phyloP scores from a whole-genome alignment of 2,113 vertebrate genomes.

The Atlantisia rogersi region DNA sequence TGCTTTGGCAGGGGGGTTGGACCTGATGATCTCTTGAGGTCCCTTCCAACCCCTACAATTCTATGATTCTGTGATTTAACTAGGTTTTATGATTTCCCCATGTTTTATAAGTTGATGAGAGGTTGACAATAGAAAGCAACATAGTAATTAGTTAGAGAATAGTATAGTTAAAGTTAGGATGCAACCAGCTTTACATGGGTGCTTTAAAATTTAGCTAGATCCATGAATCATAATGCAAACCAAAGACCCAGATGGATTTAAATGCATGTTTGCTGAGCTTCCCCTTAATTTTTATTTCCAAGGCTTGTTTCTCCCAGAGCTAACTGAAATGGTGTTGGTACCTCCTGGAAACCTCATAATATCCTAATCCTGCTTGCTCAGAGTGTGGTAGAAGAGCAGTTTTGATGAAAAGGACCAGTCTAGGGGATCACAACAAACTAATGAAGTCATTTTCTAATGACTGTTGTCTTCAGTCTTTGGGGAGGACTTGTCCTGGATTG shows the following conservation, averaged over 20 bases:
- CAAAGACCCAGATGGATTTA: neutral
- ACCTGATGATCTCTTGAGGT: too few relatives aligned
- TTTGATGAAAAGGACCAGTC: neutral
- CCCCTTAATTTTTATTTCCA: neutral
- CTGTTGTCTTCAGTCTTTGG: neutral
- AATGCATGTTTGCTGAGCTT: neutral
- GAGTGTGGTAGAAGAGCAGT: neutral
- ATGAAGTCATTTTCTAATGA: neutral
- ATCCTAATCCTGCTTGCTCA: neutral
- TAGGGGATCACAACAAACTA: neutral
- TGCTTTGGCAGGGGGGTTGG: too few relatives aligned
- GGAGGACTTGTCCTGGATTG: too few relatives aligned
- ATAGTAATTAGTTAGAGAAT: neutral
- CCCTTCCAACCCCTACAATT: too few relatives aligned
- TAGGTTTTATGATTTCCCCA: too few relatives aligned
- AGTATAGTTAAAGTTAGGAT: neutral
- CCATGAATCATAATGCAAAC: neutral
- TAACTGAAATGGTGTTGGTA: neutral
- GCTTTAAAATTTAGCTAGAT: neutral
- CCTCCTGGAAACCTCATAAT: neutral
- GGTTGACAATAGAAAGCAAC: neutral
- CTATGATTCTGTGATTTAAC: too few relatives aligned
- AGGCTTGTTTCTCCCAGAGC: neutral
- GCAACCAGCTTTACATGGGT: neutral
- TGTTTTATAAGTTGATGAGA: neutral